These are phyloP conservation scores for Cremastobaeus sp. DNA, from an alignment of 2,888 invertebrate genomes.

Conservation along the genomic window DNA sequence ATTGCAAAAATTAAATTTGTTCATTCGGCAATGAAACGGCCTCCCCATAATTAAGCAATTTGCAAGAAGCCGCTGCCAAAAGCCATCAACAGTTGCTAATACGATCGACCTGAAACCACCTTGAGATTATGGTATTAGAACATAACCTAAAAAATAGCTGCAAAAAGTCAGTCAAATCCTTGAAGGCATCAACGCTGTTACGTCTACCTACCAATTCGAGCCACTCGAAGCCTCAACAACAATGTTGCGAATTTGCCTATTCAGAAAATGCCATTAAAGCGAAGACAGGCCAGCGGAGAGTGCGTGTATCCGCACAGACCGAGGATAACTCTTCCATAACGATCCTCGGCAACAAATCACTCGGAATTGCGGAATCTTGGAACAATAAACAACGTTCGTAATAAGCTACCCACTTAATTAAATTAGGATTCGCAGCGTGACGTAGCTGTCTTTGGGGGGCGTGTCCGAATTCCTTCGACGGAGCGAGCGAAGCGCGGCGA, in stretches of 20 bases:
- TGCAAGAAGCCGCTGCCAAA: too few species aligned
- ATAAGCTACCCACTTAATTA: constrained; percentile 69
- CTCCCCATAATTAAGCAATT: too few species aligned
- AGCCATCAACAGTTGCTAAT: too few species aligned
- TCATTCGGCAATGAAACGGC: too few species aligned
- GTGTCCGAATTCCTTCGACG: constrained; percentile 63
- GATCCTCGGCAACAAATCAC: constrained; percentile 56
- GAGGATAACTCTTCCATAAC: constrained; percentile 35
- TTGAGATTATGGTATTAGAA: too few species aligned
- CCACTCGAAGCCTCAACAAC: background rate
- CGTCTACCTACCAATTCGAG: too few species aligned
- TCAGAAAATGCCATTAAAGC: constrained; percentile 14
- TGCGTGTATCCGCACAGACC: constrained; percentile 1
- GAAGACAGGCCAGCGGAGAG: constrained; percentile 12
- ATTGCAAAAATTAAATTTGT: too few species aligned
- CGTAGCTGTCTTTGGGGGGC: constrained; percentile 64
- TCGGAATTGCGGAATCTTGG: constrained; percentile 54
- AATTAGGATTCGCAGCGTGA: constrained; percentile 74
- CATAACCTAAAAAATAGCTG: too few species aligned
- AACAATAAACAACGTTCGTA: constrained; percentile 59
- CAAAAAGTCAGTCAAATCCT: background rate
- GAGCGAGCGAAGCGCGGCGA: constrained; percentile 9
- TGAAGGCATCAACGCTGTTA: background rate
- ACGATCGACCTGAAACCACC: too few species aligned
- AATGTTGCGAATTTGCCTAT: constrained; percentile 20